Evolutionary conservation across 1,140 invertebrate genomes (phyloP), one percentile per base, ranked within the genome.

Genomic region (Tetraneura akinire): DNA sequence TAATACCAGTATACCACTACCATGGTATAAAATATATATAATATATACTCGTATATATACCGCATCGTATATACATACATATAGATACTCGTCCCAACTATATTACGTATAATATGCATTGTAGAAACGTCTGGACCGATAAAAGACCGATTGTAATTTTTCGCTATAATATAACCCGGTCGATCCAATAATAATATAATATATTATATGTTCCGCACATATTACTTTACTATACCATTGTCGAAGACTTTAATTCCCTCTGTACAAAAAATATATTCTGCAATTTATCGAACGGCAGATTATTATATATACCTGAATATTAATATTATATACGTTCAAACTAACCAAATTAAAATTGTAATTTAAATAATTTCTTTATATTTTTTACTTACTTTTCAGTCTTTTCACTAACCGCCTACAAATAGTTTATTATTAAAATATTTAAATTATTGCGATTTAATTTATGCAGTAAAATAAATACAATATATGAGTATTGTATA

Each of bases 91-190:
- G 21, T n/a, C n/a, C 60, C 14, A 32, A 29, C 29, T 64, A 60
- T 60, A n/a, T 16, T 18, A 37, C 29, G 18, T 37, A 4, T 10
- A 16, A 10, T 32, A 3, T 66, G 18, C 26, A 18, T 42, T 70
- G 51, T 53, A 73, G 47, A 29, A 53, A 73, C 6, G 26, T 49
- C 70, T 32, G 64, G 16, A 10, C 26, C 45, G 70, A 73, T 73
- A 73, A 73, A 73, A 29, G 70, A 51, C 16, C 47, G n/a, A 73
- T 73, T 73, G 70, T 73, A 73, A 47, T 53, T 26, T 53, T 73
- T 53, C 42, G 32, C 32, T 18, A 18, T 53, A 53, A 4, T 6
- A 10, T 37, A 37, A 37, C 32, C 32, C 32, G 32, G 8, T 8
- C 3, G 32, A 37, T 37, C 32, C 32, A 37, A 37, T 37, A 37